Conservation (phyloP, 2,888 invertebrate species). For the Chloroclysta siterata region DNA sequence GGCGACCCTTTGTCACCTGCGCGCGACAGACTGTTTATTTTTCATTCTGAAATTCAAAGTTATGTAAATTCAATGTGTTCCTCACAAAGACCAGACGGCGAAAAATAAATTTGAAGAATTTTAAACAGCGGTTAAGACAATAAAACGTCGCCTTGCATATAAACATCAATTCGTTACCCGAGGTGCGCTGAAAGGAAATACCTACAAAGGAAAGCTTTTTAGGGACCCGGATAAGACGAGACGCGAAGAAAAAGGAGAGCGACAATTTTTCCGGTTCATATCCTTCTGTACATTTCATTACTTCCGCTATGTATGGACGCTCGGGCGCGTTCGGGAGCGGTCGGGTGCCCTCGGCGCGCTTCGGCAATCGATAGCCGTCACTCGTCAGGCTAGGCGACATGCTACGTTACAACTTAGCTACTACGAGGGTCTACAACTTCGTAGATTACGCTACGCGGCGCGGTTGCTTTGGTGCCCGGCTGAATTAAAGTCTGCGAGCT, state of each 20-base stretch:
- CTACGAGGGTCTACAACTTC: constrained; percentile 68
- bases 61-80: constrained; percentile 44
- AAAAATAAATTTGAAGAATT: constrained; percentile 45
- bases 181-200: constrained; percentile 67
- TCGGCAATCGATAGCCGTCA: constrained; percentile 75
- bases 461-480: constrained; percentile 49
- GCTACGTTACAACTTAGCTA: constrained; percentile 72
- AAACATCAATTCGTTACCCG: constrained; percentile 62
- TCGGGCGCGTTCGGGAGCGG: constrained; percentile 41
- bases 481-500: constrained; percentile 62
- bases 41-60: constrained; percentile 40
- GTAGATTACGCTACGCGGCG: constrained; percentile 69
- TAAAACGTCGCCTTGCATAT: constrained; percentile 55
- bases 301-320: constrained; percentile 79
- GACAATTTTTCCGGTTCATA: constrained; percentile 84
- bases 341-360: constrained; percentile 60
- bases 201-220: constrained; percentile 70
- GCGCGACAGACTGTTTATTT: constrained; percentile 41
- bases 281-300: constrained; percentile 83
- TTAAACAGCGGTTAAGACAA: constrained; percentile 45
- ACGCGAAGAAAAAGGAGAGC: constrained; percentile 77
- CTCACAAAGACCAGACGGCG: constrained; percentile 36
- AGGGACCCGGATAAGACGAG: constrained; percentile 68
- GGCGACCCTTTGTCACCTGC: constrained; percentile 45
- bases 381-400: constrained; percentile 58